Evolutionary conservation across 2,797 vertebrate species (phyloP), one percentile per base, ranked within the genome.

Genomic region (Sebastes alutus): DNA sequence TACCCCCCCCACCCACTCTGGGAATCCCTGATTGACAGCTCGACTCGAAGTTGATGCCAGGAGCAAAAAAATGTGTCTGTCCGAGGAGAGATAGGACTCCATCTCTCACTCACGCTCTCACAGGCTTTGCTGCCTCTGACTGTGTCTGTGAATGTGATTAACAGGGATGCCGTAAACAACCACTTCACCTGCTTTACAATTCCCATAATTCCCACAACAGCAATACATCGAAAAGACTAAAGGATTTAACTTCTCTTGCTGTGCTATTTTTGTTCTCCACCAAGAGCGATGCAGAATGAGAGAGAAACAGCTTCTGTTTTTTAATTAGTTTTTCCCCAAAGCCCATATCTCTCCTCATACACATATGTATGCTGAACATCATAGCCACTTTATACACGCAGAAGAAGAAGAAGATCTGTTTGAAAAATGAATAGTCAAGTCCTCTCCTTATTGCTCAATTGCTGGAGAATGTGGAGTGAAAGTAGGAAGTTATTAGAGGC

Each of bases 11-110:
- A 5, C 32, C 3, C 55, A 18, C 56, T 8, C 25, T 25, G 59
- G 62, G 70, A 60, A 54, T 9, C n/a, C 7, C 16, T 82, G 83
- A 87, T 32, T 84, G 89, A 65, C 75, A 52, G 74, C 33, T 73
- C 5, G 2, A 3, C 35, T 69, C 2, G 18, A 54, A 14, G 29
- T 22, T 13, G 13, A 29, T 7, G 64, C 69, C 76, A 5, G 23
- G 20, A 65, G 33, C 30, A 12, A 69, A 64, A 64, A 62, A 23
- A 20, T 46, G 18, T 13, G 55, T 60, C 18, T 33, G 46, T 72
- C 72, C 10, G 1, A 42, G 66, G 10, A 70, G 65, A 69, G 52
- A 70, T 56, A 27, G 3, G 14, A 7, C 64, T 20, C 20, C 30
- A 18, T 62, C 71, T 62, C 67, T 72, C 75, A 13, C 64, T 13